These are phyloP conservation scores for Calephelis nemesis DNA, from an alignment of 1,140 invertebrate species.

Conservation along the genomic window DNA sequence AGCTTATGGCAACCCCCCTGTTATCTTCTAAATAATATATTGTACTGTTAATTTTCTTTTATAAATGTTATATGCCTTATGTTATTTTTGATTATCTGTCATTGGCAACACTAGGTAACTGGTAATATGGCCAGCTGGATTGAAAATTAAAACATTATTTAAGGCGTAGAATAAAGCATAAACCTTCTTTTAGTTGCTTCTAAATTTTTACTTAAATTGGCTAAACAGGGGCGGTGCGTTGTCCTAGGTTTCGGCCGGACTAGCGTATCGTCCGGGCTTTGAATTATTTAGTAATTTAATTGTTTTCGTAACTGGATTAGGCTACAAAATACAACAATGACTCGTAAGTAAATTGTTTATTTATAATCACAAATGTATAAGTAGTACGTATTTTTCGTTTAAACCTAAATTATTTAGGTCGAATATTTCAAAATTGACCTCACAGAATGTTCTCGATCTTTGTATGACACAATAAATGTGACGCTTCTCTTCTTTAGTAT, in stretches of 20 bases:
- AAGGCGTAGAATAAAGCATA: constrained; percentile 24
- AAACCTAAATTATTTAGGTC: constrained; percentile 1
- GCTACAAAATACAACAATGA: constrained; percentile 49
- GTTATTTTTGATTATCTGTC: no score
- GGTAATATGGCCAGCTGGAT: constrained; percentile 48
- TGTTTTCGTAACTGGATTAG: constrained; percentile 24
- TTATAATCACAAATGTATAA: no score
- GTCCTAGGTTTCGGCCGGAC: constrained; percentile 75
- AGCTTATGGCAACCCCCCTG: no score
- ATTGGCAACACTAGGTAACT: neutral
- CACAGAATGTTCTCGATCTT: constrained; percentile 52
- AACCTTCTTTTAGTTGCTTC: constrained; percentile 63
- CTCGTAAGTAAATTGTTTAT: constrained; percentile 58
- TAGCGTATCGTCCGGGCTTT: constrained; percentile 74
- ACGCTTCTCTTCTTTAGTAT: constrained; percentile 21
- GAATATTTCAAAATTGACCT: neutral
- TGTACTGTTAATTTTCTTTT: no score
- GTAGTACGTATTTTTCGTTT: no score
- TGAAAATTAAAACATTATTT: constrained; percentile 6
- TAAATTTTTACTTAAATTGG: constrained; percentile 61
- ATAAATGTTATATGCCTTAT: no score
- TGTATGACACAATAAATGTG: constrained; percentile 38
- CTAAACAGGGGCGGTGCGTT: constrained; percentile 71
- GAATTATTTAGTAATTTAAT: constrained; percentile 16
- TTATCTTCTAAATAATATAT: no score